Base-by-base conservation (phyloP, 2,888 invertebrate genomes). In the Drosophila sordidula region DNA sequence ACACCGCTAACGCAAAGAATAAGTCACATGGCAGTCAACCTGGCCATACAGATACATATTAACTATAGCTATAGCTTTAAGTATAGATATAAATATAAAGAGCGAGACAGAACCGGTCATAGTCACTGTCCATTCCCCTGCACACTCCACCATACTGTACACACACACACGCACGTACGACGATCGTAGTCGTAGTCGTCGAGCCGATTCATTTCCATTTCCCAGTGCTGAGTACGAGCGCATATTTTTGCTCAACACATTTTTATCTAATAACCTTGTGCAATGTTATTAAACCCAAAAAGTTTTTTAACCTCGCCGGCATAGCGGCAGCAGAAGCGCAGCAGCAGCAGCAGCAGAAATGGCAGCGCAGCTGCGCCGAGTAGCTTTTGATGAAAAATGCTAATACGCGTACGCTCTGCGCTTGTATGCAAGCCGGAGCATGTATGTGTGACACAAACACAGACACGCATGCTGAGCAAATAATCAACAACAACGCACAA, bases 241-340 rank as follows among this genome's bases (percentile, higher is more conserved):
- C 51, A 76, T 75, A 70, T 67, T 70, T 84, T 70, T 70, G 75
- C 78, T 64, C 72, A 76, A 70, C 84, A 88, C 89, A 86, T 85
- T 85, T 90, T 90, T 91, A 90, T 91, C 91, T 90, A 90, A 90
- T 90, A 90, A 90, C 90, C 90, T 90, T 90, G 90, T 91, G 83
- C 81, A 90, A 87, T 91, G 91, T 91, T 91, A 91, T 91, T 91
- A 91, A 92, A 92, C 92, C 90, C 91, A 90, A 90, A 91, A 91
- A 91, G 91, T 91, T 91, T 91, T 82, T 91, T 91, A 89, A 91
- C 92, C 92, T 91, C 87, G 70, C 64, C 65, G 59, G 70, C 67
- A 73, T 61, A 51, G 69, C 68, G 54, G 56, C 77, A 61, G 69
- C 58, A 52, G 59, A 55, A 69, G 63, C 58, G 72, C 59, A 55